Conservation (phyloP, 2,113 vertebrate species). For the Ailuropoda melanoleuca region DNA sequence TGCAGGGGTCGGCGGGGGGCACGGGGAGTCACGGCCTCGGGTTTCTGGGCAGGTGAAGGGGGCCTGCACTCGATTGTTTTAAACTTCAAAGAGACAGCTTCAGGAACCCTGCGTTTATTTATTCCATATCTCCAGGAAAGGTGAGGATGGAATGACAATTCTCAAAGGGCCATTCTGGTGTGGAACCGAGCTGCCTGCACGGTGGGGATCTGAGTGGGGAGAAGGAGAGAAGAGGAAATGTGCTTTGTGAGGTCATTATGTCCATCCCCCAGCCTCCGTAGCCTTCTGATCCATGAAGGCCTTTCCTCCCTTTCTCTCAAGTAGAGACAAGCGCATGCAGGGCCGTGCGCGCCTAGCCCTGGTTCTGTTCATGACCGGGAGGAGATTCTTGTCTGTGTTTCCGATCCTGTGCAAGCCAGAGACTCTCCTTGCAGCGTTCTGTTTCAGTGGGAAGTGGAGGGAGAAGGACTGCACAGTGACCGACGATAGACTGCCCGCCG, state of each 20-base stretch:
- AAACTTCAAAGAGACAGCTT: constrained; percentile 50
- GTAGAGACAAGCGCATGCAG: background rate
- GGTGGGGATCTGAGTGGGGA: fast-evolving
- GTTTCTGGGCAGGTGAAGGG: background rate
- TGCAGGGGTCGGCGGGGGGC: background rate
- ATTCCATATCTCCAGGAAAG: background rate
- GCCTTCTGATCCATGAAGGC: background rate
- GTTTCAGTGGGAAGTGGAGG: fast-evolving
- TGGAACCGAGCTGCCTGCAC: background rate
- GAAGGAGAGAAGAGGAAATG: background rate
- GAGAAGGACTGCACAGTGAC: fast-evolving
- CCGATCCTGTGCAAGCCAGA: background rate
- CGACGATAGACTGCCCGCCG: fast-evolving
- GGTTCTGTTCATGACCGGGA: too few relatives aligned
- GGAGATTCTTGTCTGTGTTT: fast-evolving
- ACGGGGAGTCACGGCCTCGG: fast-evolving
- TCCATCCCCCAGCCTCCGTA: background rate
- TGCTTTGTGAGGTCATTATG: background rate
- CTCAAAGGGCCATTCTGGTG: background rate
- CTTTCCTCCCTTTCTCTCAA: background rate
- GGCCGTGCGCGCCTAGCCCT: background rate
- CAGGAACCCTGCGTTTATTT: background rate
- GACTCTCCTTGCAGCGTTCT: too few relatives aligned
- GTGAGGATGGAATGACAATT: background rate
- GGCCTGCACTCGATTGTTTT: constrained; percentile 7